Conservation (phyloP, 2,797 vertebrate species). For the Aplochiton taeniatus region DNA sequence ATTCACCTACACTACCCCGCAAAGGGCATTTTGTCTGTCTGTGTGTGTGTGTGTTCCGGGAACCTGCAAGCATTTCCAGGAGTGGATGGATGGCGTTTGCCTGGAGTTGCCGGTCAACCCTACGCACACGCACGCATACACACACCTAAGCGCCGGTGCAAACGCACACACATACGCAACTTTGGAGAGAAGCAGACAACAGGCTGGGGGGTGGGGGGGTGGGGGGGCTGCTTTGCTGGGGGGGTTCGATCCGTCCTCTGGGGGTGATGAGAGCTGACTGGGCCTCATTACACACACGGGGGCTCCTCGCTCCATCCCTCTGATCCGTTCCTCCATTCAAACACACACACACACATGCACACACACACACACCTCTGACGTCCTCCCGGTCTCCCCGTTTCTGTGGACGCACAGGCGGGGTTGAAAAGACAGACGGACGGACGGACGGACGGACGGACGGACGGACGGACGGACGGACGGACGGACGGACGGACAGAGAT, state of each 20-base stretch:
- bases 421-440: no score
- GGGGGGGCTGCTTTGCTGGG: neutral
- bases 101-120: no score
- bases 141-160: neutral
- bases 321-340: neutral
- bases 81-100: no score
- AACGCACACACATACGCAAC: conserved; percentile 11
- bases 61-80: no score
- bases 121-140: neutral
- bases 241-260: conserved; percentile 10
- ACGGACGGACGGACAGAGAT: conserved; percentile 6
- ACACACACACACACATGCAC: neutral
- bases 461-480: neutral
- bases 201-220: neutral
- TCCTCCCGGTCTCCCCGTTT: no score
- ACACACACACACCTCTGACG: neutral
- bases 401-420: no score
- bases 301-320: neutral
- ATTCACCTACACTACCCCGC: conserved; percentile 5
- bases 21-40: no score
- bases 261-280: conserved; percentile 7
- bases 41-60: no score
- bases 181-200: neutral
- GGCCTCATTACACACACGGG: conserved; percentile 13
- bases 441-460: neutral